Conservation (phyloP, 2,888 invertebrate genomes). For the Thereva unica region DNA sequence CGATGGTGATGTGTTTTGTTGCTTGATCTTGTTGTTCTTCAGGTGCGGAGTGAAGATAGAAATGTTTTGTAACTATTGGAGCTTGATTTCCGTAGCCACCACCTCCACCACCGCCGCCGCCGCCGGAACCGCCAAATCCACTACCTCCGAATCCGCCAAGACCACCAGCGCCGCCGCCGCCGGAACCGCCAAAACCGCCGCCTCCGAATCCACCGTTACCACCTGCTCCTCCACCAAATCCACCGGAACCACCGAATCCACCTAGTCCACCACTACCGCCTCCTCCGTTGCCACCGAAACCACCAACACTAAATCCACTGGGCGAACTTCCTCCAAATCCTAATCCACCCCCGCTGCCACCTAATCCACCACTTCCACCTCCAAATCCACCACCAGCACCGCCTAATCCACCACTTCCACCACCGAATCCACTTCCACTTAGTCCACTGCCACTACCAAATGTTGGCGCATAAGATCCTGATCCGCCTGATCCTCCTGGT, state of each 20-base stretch:
- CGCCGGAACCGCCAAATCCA: background rate
- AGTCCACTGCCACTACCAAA: background rate
- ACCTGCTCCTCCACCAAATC: background rate
- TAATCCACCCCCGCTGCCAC: slow-evolving; percentile 24
- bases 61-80: slow-evolving; percentile 54
- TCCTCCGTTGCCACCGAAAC: background rate
- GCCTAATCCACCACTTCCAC: slow-evolving; percentile 6
- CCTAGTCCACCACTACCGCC: background rate
- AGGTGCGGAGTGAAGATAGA: slow-evolving; percentile 54
- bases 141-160: slow-evolving; percentile 5
- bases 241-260: background rate
- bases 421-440: background rate
- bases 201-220: background rate
- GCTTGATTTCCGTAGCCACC: slow-evolving; percentile 26
- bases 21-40: slow-evolving; percentile 50
- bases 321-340: slow-evolving; percentile 32
- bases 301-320: slow-evolving; percentile 27
- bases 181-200: background rate
- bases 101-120: background rate
- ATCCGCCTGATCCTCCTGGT: background rate
- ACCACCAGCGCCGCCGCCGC: background rate
- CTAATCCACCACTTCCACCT: slow-evolving; percentile 14
- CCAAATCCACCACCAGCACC: slow-evolving; percentile 7
- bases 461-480: slow-evolving; percentile 18
- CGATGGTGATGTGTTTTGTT: slow-evolving; percentile 51